phyloP scores from a whole-genome alignment of 2,888 invertebrate species.

The Polydrusus pterygomalis region DNA sequence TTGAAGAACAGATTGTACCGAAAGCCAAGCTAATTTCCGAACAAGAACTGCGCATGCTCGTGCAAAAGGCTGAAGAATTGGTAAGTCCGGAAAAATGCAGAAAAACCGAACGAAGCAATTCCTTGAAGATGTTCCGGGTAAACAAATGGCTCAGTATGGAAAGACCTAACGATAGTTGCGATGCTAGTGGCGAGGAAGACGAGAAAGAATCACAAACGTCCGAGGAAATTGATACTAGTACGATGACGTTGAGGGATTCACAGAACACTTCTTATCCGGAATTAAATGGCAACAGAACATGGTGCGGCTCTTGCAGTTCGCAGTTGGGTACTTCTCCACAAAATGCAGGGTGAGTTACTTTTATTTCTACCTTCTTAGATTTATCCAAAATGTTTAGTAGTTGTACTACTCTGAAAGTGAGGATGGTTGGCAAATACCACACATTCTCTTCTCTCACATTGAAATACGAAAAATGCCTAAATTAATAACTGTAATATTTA shows the following conservation, averaged over 20 bases:
- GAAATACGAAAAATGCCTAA: too few relatives aligned
- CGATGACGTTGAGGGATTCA: conserved; percentile 78
- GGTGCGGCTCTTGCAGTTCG: conserved; percentile 92
- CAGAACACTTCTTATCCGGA: conserved; percentile 68
- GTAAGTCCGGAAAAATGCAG: conserved; percentile 74
- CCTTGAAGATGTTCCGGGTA: conserved; percentile 78
- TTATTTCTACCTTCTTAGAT: neutral
- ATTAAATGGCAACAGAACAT: conserved; percentile 69
- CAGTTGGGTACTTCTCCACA: conserved; percentile 76
- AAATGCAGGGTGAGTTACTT: conserved; percentile 43
- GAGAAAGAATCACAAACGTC: conserved; percentile 85
- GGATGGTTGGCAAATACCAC: too few relatives aligned
- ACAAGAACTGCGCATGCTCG: conserved; percentile 76
- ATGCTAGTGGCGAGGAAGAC: conserved; percentile 93
- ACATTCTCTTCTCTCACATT: too few relatives aligned
- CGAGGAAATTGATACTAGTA: conserved; percentile 85
- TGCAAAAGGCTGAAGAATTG: conserved; percentile 87
- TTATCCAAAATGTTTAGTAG: too few relatives aligned
- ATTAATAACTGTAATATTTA: neutral
- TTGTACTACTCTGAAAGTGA: too few relatives aligned
- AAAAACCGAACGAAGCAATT: conserved; percentile 66
- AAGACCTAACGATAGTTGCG: conserved; percentile 82
- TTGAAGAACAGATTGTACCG: conserved; percentile 60
- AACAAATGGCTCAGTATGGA: conserved; percentile 82
- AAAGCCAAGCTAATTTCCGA: conserved; percentile 64